Conservation (phyloP, 2,888 invertebrate species). For the Coronaproctus castanopsis region DNA sequence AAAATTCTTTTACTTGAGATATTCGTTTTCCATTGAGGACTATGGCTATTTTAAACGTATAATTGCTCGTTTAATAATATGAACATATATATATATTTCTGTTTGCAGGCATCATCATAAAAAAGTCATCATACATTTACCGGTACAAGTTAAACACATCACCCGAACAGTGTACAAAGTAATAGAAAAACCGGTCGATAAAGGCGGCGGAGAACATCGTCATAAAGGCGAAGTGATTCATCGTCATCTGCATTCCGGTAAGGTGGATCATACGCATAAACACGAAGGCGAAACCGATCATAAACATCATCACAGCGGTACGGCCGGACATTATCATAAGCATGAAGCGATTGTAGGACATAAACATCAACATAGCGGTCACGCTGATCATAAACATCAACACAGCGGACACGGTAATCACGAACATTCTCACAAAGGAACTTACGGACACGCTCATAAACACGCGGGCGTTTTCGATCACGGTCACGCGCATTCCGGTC, state of each 20-base stretch:
- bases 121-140: slow-evolving; percentile 45
- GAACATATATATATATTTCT: too few relatives aligned
- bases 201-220: slow-evolving; percentile 19
- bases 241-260: slow-evolving; percentile 18
- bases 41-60: too few relatives aligned
- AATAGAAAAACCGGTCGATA: slow-evolving; percentile 23
- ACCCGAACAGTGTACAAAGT: slow-evolving; percentile 51
- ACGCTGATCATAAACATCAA: slow-evolving; percentile 29
- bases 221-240: slow-evolving; percentile 15
- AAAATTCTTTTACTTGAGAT: too few relatives aligned
- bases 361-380: slow-evolving; percentile 31
- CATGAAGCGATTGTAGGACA: slow-evolving; percentile 19
- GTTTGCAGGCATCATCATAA: slow-evolving; percentile 26
- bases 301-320: slow-evolving; percentile 21
- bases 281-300: slow-evolving; percentile 17
- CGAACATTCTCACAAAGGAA: slow-evolving; percentile 17
- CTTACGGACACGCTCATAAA: slow-evolving; percentile 5
- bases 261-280: slow-evolving; percentile 21
- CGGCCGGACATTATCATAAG: slow-evolving; percentile 6
- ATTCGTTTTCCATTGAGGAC: too few relatives aligned
- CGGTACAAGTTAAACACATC: slow-evolving; percentile 46
- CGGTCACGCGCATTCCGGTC: slow-evolving; percentile 9
- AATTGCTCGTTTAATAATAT: too few relatives aligned
- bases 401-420: slow-evolving; percentile 27
- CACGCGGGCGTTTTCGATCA: neutral